phyloP scores from a whole-genome alignment of 2,113 vertebrate genomes.

The Orthonyx spaldingii region DNA sequence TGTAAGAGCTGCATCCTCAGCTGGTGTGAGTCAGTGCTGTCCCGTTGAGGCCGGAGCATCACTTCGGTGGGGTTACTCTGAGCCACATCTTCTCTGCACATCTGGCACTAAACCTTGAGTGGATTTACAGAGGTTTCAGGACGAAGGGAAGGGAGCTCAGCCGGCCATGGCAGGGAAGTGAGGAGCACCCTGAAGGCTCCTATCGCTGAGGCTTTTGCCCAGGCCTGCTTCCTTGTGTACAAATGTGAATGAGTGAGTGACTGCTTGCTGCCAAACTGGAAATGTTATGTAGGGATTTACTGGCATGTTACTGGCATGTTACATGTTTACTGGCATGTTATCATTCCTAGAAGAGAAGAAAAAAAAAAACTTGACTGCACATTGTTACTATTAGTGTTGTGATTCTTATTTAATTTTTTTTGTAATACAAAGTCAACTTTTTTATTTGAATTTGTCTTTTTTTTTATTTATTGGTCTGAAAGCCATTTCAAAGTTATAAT shows the following conservation, averaged over 20 bases:
- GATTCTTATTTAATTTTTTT: slow-evolving; percentile 85
- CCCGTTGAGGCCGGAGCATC: background rate
- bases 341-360: slow-evolving; percentile 77
- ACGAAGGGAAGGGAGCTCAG: background rate
- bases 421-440: slow-evolving; percentile 81
- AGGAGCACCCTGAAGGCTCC: background rate
- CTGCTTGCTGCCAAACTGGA: slow-evolving; percentile 94
- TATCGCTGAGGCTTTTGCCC: slow-evolving; percentile 33
- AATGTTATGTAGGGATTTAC: slow-evolving; percentile 87
- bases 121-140: slow-evolving; percentile 6
- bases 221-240: slow-evolving; percentile 71
- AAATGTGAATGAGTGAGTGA: slow-evolving; percentile 78
- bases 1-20: background rate
- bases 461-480: slow-evolving; percentile 98
- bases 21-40: background rate
- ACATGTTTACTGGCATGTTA: slow-evolving; percentile 83
- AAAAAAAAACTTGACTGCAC: slow-evolving; percentile 92
- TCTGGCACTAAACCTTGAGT: background rate
- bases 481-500: slow-evolving; percentile 91
- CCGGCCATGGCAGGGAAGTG: background rate
- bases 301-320: slow-evolving; percentile 80
- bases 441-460: slow-evolving; percentile 86
- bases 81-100: background rate
- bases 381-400: slow-evolving; percentile 91
- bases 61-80: background rate